Conservation (phyloP, 2,797 vertebrate genomes). For the Apogon talboti region DNA sequence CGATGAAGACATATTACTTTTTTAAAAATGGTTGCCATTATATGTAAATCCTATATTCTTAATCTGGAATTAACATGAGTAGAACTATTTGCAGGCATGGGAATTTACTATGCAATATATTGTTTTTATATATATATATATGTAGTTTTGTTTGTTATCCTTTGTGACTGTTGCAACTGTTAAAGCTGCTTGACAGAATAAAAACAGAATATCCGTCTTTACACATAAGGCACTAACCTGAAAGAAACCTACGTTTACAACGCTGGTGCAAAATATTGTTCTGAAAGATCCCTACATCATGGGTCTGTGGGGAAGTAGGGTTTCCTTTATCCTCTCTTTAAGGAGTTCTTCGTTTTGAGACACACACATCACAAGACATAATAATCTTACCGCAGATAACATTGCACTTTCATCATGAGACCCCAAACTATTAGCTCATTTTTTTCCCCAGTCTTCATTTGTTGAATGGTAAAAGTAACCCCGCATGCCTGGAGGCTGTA, state of each 20-base stretch:
- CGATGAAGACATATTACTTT: background rate
- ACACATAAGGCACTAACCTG: no score
- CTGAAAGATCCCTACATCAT: no score
- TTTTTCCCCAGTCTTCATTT: constrained; percentile 48
- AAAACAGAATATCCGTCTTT: no score
- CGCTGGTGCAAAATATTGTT: no score
- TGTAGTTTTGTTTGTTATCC: no score
- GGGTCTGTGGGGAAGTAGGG: no score
- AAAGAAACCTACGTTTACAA: no score
- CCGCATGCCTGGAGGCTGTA: constrained; percentile 59
- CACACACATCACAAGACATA: constrained; percentile 35
- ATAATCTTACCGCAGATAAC: constrained; percentile 35
- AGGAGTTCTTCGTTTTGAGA: background rate
- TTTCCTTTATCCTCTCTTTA: no score
- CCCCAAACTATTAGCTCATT: constrained; percentile 58
- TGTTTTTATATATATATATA: no score
- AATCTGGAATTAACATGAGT: background rate
- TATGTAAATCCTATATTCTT: background rate
- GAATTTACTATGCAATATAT: background rate
- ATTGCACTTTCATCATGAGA: constrained; percentile 58
- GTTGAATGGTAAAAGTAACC: constrained; percentile 29
- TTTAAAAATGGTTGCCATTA: background rate
- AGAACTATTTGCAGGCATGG: background rate
- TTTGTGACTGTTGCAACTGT: no score
- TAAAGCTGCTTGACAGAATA: no score